Conservation (phyloP, 2,797 vertebrate genomes). For the Lagocephalus sceleratus region DNA sequence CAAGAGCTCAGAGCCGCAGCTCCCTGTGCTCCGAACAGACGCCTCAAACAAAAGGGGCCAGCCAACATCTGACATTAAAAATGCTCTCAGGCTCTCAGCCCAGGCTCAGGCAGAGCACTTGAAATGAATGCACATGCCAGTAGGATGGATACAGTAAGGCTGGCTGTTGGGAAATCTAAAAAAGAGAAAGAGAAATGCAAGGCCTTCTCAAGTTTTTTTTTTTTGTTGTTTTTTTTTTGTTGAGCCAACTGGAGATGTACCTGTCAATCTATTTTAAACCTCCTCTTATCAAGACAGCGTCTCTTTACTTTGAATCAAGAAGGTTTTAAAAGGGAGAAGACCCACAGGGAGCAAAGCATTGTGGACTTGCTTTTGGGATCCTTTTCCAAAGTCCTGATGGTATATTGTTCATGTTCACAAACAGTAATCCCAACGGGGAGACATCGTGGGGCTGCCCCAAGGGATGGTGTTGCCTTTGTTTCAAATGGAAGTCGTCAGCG, state of each 20-base stretch:
- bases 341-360: no score
- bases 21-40: constrained; percentile 38
- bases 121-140: not conserved
- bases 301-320: no score
- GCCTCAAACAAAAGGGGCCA: constrained; percentile 37
- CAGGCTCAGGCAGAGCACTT: not conserved
- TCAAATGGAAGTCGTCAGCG: not conserved
- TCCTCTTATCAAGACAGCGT: not conserved
- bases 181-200: not conserved
- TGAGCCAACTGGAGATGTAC: not conserved
- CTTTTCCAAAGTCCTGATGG: not conserved
- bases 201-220: no score
- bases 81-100: not conserved
- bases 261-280: not conserved
- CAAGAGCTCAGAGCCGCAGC: constrained; percentile 51
- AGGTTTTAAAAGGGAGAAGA: no score
- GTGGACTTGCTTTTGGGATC: not conserved
- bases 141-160: no score
- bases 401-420: not conserved
- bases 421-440: not conserved
- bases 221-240: no score
- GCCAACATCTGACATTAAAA: constrained; percentile 20
- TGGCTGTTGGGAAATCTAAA: no score
- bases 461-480: not conserved
- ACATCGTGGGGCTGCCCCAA: not conserved